Evolutionary conservation across 2,888 invertebrate genomes (phyloP).

Genomic region (Brenthis hecate): DNA sequence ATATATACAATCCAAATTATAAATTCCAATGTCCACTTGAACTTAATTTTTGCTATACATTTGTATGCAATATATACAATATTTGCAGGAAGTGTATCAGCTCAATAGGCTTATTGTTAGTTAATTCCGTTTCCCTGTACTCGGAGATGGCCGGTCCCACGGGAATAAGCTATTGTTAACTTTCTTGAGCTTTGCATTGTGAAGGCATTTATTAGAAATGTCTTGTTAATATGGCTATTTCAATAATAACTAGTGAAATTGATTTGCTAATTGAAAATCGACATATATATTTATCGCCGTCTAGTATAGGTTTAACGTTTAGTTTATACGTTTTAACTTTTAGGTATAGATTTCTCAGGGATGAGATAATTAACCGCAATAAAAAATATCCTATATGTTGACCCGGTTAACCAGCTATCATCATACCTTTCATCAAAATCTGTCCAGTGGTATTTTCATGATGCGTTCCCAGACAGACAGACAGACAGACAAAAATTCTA

Average conservation of each 20-base stretch:
- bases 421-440: no score
- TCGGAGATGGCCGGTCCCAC: constrained; percentile 47
- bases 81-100: constrained; percentile 19
- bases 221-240: constrained; percentile 30
- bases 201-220: constrained; percentile 26
- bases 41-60: background rate
- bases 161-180: constrained; percentile 47
- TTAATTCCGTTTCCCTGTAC: constrained; percentile 44
- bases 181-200: constrained; percentile 39
- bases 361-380: no score
- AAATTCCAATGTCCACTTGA: background rate
- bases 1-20: background rate
- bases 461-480: no score
- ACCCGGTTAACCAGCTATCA: no score
- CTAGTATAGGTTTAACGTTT: no score
- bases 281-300: no score
- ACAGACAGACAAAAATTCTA: no score
- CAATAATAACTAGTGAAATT: constrained; percentile 19
- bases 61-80: constrained; percentile 1
- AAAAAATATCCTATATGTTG: no score
- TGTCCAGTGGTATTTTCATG: no score
- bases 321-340: no score
- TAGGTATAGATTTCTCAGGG: no score
- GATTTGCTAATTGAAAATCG: no score
- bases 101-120: constrained; percentile 41